A percentile compares a stretch with the other conserved stretches of the same genome.
Conservation (phyloP, 2,888 invertebrate species). For the Cremastinae sp. region DNA sequence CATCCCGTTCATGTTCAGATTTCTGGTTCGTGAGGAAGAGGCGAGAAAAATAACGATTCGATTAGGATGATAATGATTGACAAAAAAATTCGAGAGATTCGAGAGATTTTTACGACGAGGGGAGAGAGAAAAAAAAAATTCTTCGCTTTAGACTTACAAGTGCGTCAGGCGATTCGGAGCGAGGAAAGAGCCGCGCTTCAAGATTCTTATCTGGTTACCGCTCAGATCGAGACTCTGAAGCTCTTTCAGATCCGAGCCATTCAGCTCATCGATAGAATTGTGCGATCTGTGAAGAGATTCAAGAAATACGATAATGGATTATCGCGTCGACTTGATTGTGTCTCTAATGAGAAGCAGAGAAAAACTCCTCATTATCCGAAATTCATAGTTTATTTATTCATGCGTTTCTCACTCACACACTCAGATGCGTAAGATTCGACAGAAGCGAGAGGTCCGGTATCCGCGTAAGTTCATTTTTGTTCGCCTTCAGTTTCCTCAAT, state of each 20-base stretch:
- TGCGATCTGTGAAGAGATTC: constrained; percentile 79
- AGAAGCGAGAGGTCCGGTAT: constrained; percentile 75
- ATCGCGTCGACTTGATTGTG: constrained; percentile 19
- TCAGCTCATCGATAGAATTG: constrained; percentile 81
- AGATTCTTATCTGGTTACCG: constrained; percentile 84
- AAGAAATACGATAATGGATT: constrained; percentile 52
- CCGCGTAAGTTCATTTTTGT: constrained; percentile 80
- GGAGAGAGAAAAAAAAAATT: neutral
- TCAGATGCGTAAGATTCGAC: constrained; percentile 79
- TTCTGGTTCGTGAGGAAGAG: constrained; percentile 80
- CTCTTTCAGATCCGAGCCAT: constrained; percentile 80
- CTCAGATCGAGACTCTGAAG: constrained; percentile 85
- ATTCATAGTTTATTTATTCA: constrained; percentile 2
- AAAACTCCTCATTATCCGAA: constrained; percentile 23
- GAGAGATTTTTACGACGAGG: too few relatives aligned
- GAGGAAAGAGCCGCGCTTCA: constrained; percentile 84
- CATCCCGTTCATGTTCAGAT: constrained; percentile 88
- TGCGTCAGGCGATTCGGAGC: constrained; percentile 81
- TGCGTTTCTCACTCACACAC: constrained; percentile 80
- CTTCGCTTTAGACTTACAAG: constrained; percentile 79
- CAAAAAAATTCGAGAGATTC: neutral
- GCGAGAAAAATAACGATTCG: neutral
- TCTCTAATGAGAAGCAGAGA: constrained; percentile 20
- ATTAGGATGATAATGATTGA: neutral
- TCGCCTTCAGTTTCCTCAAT: constrained; percentile 82